Percentiles rank a stretch among this genome's conserved stretches.
These are phyloP conservation scores for Drosophila truncata DNA, from an alignment of 1,140 invertebrate species.

Conservation along the genomic window DNA sequence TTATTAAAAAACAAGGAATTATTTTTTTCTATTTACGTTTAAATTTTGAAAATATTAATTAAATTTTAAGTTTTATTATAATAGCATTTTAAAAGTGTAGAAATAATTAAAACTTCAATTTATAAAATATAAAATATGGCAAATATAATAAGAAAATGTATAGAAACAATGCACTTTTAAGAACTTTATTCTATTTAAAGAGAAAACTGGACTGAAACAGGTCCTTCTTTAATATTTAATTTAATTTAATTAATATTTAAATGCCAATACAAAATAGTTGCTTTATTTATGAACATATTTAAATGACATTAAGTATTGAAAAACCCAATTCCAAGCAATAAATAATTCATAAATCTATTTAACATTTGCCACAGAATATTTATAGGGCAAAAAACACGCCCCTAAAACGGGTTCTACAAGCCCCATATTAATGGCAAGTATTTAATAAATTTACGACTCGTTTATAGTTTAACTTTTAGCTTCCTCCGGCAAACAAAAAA, in stretches of 20 bases:
- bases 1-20: not conserved
- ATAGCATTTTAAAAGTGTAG: not conserved
- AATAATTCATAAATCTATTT: not conserved
- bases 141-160: not conserved
- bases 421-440: not conserved
- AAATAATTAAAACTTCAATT: not conserved
- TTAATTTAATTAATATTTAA: not conserved
- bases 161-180: not conserved
- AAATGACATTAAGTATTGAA: not conserved
- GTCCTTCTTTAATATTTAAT: not conserved
- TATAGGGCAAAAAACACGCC: conserved; percentile 5
- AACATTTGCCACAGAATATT: not conserved
- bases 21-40: not conserved
- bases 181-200: not conserved
- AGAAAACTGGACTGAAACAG: no score
- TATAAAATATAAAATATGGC: no score
- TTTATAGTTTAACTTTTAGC: conserved; percentile 23
- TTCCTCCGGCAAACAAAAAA: conserved; percentile 16
- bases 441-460: conserved; percentile 8
- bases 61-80: not conserved
- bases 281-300: not conserved
- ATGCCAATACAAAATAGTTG: not conserved
- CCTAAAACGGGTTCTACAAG: conserved; percentile 7
- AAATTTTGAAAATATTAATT: not conserved
- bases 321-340: not conserved